phyloP scores from a whole-genome alignment of 1,140 invertebrate species.

The Mycetomoellerius zeteki region DNA sequence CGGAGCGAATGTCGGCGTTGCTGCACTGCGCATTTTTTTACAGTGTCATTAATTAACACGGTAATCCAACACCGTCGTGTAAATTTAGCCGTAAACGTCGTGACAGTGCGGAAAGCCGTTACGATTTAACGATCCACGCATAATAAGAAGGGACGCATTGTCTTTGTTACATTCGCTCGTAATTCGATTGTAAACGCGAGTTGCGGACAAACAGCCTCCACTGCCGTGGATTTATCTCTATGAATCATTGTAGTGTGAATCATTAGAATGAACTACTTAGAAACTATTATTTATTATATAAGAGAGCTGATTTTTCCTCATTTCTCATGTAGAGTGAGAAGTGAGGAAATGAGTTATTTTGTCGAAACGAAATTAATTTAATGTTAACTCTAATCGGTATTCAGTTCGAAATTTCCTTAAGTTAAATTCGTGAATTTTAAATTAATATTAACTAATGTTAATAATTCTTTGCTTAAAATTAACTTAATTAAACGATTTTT shows the following conservation, averaged over 20 bases:
- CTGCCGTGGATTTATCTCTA: background rate
- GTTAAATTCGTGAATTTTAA: too few relatives aligned
- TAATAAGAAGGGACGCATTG: conserved; percentile 40
- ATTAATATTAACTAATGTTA: too few relatives aligned
- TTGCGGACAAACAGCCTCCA: background rate
- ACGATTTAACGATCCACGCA: conserved; percentile 41
- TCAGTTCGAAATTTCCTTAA: too few relatives aligned
- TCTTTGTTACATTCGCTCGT: conserved; percentile 15
- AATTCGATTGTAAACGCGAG: conserved; percentile 29
- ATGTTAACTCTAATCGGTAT: background rate
- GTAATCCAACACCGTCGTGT: conserved; percentile 45
- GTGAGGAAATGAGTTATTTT: background rate
- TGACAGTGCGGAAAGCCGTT: conserved; percentile 34
- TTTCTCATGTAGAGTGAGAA: background rate
- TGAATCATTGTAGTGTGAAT: conserved; percentile 15
- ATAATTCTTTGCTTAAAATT: too few relatives aligned
- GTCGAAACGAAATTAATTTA: conserved; percentile 2
- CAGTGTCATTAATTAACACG: conserved; percentile 49
- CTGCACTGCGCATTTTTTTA: conserved; percentile 28
- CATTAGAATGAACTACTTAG: background rate
- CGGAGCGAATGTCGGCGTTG: background rate
- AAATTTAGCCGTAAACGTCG: conserved; percentile 50
- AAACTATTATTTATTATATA: background rate
- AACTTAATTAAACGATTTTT: too few relatives aligned
- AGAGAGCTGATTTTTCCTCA: too few relatives aligned